A percentile compares a stretch with the other conserved stretches of the same genome.
phyloP scores from a whole-genome alignment of 1,140 invertebrate species.

The Oryctes rhinoceros region DNA sequence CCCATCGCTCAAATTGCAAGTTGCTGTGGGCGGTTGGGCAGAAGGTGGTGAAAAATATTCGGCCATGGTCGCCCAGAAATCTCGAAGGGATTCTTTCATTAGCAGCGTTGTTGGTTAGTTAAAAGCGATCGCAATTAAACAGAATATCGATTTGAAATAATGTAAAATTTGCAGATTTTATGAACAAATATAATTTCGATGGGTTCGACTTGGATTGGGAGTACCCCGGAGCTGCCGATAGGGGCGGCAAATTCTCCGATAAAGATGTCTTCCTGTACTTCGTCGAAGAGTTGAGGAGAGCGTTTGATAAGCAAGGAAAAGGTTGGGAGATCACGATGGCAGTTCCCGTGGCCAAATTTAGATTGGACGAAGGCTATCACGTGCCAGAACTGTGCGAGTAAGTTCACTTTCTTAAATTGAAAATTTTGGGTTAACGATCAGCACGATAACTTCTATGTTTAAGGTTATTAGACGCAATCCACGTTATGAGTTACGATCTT shows the following conservation, averaged over 20 bases:
- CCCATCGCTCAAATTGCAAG: conserved; percentile 77
- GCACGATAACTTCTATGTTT: no score
- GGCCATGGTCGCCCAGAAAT: conserved; percentile 74
- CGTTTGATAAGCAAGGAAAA: conserved; percentile 76
- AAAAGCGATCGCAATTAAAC: not conserved
- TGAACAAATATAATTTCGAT: conserved; percentile 80
- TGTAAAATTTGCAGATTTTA: conserved; percentile 66
- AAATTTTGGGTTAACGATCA: no score
- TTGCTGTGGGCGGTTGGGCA: conserved; percentile 89
- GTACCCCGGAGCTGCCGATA: conserved; percentile 85
- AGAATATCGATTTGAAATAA: not conserved
- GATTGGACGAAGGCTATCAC: conserved; percentile 87
- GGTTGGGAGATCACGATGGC: conserved; percentile 90
- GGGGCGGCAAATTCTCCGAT: conserved; percentile 84
- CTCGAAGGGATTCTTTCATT: conserved; percentile 76
- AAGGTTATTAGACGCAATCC: conserved; percentile 80
- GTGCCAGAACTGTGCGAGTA: conserved; percentile 87
- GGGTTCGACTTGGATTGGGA: conserved; percentile 89
- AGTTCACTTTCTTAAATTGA: conserved; percentile 57
- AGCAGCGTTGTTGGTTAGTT: conserved; percentile 69
- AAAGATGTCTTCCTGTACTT: conserved; percentile 86
- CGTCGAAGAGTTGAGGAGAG: conserved; percentile 80
- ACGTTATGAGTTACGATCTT: conserved; percentile 92
- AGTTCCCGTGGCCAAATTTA: conserved; percentile 84
- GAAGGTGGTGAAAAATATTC: conserved; percentile 89